Evolutionary conservation across 2,113 vertebrate genomes (phyloP).

Genomic region (Cyphomyrus discorhynchus): DNA sequence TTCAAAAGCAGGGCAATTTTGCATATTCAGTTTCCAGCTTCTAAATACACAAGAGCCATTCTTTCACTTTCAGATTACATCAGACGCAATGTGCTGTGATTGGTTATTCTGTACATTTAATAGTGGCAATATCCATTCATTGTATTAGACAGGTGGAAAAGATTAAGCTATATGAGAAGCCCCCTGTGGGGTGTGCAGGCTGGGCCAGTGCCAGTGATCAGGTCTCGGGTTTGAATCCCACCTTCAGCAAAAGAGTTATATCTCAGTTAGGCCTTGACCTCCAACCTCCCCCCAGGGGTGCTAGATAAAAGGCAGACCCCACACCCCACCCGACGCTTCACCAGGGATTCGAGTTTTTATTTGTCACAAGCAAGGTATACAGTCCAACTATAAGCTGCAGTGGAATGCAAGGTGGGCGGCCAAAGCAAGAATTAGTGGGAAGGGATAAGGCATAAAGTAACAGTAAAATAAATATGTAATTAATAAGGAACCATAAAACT

Average conservation of each 20-base stretch:
- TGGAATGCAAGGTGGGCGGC: neutral
- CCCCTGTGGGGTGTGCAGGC: neutral
- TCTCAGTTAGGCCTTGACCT: neutral
- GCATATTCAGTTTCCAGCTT: neutral
- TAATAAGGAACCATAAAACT: neutral
- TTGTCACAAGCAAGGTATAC: neutral
- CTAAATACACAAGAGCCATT: neutral
- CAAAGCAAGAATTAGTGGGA: neutral
- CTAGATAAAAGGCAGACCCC: neutral
- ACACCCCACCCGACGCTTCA: neutral
- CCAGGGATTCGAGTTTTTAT: neutral
- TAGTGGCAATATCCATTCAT: neutral
- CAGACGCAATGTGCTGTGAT: neutral
- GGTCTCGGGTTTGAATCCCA: neutral
- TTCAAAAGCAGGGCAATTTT: neutral
- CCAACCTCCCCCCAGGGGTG: neutral
- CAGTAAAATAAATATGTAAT: neutral
- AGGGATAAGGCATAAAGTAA: neutral
- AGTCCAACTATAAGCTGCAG: neutral
- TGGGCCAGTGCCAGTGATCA: neutral
- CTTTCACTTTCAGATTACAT: neutral
- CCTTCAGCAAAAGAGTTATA: neutral
- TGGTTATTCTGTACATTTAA: neutral
- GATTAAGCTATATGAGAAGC: neutral
- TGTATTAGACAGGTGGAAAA: neutral